phyloP scores from a whole-genome alignment of 2,888 invertebrate species.

The Didymodactylos carnosus region DNA sequence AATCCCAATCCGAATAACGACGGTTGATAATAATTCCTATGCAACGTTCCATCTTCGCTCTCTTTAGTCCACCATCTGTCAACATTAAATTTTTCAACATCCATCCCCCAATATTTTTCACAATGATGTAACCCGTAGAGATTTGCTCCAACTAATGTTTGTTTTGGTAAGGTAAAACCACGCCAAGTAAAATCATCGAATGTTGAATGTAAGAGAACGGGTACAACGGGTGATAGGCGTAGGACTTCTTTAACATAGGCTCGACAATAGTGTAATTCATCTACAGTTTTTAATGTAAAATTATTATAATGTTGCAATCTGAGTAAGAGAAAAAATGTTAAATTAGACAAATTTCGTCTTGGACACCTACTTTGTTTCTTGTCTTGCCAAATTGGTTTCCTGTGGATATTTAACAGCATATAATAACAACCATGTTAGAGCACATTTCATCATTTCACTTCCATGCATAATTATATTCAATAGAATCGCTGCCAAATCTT shows the following conservation, averaged over 20 bases:
- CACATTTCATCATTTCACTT: neutral
- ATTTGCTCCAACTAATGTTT: neutral
- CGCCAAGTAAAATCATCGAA: neutral
- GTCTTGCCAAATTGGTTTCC: neutral
- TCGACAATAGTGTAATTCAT: neutral
- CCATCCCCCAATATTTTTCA: neutral
- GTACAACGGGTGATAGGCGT: neutral
- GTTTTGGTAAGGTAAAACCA: neutral
- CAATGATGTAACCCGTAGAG: neutral
- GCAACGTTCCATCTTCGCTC: neutral
- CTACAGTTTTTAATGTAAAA: neutral
- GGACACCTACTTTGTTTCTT: neutral
- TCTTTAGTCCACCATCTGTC: neutral
- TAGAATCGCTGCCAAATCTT: neutral
- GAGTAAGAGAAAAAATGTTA: neutral
- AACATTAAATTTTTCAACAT: neutral
- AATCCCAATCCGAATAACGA: neutral
- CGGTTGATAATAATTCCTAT: neutral
- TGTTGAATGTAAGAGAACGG: neutral
- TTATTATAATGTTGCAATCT: neutral
- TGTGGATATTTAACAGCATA: neutral
- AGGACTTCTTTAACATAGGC: neutral
- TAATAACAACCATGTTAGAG: neutral
- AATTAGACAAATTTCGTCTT: too few species aligned
- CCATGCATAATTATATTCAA: neutral